These are phyloP conservation scores for Sebastes jordani DNA, from an alignment of 2,797 vertebrate species.

Conservation along the genomic window DNA sequence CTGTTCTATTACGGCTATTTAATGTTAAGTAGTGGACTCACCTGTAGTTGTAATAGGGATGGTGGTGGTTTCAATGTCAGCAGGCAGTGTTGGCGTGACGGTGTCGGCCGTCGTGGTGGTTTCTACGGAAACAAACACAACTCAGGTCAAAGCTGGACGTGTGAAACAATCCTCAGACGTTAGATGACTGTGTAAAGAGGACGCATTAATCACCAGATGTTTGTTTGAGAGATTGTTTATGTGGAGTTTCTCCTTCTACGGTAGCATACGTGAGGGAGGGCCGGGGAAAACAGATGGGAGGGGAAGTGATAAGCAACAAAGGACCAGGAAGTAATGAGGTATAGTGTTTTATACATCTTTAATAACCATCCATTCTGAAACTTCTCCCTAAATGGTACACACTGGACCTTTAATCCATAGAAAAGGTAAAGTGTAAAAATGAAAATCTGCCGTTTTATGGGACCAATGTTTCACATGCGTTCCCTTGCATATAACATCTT, in stretches of 20 bases:
- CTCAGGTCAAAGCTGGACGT: not conserved
- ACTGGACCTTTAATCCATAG: not conserved
- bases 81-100: conserved; percentile 83
- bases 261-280: not conserved
- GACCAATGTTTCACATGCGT: not conserved
- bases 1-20: not conserved
- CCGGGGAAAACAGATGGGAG: conserved; percentile 8
- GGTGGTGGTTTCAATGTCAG: conserved; percentile 79
- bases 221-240: conserved; percentile 20
- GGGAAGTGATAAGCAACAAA: conserved; percentile 43
- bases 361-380: not conserved
- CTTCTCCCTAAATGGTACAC: no score
- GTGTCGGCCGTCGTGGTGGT: conserved; percentile 88
- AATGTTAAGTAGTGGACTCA: conserved; percentile 44
- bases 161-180: not conserved
- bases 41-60: conserved; percentile 70
- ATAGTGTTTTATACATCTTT: not conserved
- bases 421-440: no score
- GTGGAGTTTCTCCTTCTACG: not conserved
- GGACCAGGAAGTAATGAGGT: not conserved
- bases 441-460: no score
- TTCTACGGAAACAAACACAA: conserved; percentile 77
- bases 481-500: not conserved
- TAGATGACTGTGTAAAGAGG: not conserved
- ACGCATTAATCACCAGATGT: not conserved